These are phyloP conservation scores for Pachyrhynchus sulphureomaculatus DNA, from an alignment of 1,140 invertebrate species.

Conservation along the genomic window DNA sequence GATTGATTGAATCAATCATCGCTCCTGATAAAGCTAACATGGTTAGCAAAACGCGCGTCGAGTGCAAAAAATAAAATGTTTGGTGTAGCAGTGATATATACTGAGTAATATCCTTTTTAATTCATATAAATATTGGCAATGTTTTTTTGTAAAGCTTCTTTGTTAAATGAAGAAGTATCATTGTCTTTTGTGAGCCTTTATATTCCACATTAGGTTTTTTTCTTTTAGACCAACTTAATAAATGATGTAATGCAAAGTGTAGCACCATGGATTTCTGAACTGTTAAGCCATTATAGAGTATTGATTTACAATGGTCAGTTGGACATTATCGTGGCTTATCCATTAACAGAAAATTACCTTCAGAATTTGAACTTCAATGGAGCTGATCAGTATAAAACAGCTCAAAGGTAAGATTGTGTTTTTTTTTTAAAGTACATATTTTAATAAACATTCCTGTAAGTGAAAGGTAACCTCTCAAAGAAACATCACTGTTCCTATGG, in stretches of 20 bases:
- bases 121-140: no score
- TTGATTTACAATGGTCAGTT: slow-evolving; percentile 81
- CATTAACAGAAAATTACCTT: slow-evolving; percentile 72
- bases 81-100: no score
- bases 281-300: slow-evolving; percentile 67
- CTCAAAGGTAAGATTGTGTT: slow-evolving; percentile 50
- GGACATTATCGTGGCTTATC: slow-evolving; percentile 82
- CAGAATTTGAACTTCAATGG: slow-evolving; percentile 64
- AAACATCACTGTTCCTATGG: neutral
- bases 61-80: no score
- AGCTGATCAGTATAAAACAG: slow-evolving; percentile 61
- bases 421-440: neutral
- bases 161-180: no score
- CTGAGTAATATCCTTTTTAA: no score
- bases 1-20: no score
- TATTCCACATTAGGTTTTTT: slow-evolving; percentile 57
- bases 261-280: slow-evolving; percentile 69
- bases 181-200: no score
- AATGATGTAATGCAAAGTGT: slow-evolving; percentile 83
- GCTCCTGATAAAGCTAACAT: no score
- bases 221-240: slow-evolving; percentile 61
- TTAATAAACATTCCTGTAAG: neutral
- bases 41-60: no score
- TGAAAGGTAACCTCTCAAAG: neutral
- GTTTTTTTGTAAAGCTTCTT: no score